A percentile compares a stretch with the other conserved stretches of the same genome.
Conservation (phyloP, 2,888 invertebrate species). For the Limnephilus marmoratus region DNA sequence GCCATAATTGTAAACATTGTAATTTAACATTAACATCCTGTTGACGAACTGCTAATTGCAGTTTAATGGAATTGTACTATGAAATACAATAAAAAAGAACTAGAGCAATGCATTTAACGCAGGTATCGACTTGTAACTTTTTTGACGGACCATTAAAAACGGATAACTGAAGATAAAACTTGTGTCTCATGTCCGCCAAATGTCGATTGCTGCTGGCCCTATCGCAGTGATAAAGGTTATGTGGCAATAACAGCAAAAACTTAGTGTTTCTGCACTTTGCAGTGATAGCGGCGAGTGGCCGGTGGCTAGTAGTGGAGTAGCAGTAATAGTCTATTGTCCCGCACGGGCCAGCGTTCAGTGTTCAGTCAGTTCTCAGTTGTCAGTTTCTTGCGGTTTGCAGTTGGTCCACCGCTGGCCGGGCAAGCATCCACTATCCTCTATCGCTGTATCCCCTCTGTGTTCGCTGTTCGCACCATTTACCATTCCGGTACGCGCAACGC, state of each 20-base stretch:
- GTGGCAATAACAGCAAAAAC: not conserved
- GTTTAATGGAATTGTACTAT: too few species aligned
- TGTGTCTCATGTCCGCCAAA: not conserved
- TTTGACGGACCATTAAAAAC: not conserved
- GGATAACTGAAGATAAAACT: not conserved
- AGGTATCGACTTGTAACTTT: not conserved
- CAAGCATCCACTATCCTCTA: not conserved
- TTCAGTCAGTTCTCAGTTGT: not conserved
- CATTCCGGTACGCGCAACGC: constrained; percentile 25
- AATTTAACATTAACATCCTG: too few species aligned
- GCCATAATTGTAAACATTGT: too few species aligned
- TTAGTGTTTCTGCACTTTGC: not conserved
- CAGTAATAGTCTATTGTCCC: too few species aligned
- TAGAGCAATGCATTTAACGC: not conserved
- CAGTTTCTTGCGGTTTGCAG: not conserved
- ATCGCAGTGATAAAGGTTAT: not conserved
- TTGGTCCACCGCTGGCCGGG: not conserved
- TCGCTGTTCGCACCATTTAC: not conserved
- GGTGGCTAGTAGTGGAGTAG: too few species aligned
- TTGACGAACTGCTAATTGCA: too few species aligned
- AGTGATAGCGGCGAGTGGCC: not conserved
- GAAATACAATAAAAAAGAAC: too few species aligned
- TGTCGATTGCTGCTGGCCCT: not conserved
- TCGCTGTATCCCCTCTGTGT: not conserved
- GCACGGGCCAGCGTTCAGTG: not conserved